These are phyloP conservation scores for Drosophila nr. perissopoda DNA, from an alignment of 2,888 invertebrate species.

Conservation along the genomic window DNA sequence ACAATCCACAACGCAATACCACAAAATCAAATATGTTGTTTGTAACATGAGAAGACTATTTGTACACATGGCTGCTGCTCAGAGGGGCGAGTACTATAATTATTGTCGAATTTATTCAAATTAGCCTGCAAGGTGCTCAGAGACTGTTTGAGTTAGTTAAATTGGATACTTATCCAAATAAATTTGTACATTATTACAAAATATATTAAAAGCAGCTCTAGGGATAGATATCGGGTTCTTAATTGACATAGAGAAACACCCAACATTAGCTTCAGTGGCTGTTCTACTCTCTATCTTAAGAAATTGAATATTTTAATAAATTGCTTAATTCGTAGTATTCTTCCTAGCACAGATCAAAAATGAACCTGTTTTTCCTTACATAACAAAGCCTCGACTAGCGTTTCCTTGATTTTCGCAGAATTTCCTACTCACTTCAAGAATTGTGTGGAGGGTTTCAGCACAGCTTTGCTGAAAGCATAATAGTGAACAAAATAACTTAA, in stretches of 20 bases:
- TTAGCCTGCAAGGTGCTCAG: not conserved
- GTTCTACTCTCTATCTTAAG: not conserved
- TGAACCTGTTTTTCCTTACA: not conserved
- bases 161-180: not conserved
- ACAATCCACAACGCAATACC: constrained; percentile 17
- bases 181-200: not conserved
- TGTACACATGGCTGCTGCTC: not conserved
- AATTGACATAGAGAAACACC: not conserved
- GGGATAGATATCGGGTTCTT: too few relatives aligned
- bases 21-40: not conserved
- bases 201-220: not conserved
- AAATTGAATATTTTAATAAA: not conserved
- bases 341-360: not conserved
- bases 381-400: not conserved
- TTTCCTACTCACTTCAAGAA: not conserved
- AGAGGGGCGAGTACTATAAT: not conserved
- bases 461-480: not conserved
- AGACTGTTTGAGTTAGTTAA: not conserved
- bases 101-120: not conserved
- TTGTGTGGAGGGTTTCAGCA: not conserved
- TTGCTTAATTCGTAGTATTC: not conserved
- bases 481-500: not conserved
- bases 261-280: not conserved
- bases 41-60: not conserved
- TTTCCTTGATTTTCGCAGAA: not conserved